Conservation (phyloP, 2,888 invertebrate species). For the Amphiduros pacificus region DNA sequence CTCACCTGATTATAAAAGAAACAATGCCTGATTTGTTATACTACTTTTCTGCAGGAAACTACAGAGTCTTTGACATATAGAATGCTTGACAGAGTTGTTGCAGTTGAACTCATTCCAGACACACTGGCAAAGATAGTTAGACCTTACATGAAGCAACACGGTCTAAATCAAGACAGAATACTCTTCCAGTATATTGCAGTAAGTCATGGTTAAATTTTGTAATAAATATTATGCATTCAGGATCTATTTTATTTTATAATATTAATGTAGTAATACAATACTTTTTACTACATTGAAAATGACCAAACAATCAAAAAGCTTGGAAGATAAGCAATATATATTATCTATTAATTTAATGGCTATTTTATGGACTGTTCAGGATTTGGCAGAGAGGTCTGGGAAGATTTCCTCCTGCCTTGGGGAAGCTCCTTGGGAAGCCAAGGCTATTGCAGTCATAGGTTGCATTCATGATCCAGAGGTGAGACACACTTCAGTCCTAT, state of each 20-base stretch:
- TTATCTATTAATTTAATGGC: too few species aligned
- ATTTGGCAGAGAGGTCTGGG: slow-evolving; percentile 41
- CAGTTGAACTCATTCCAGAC: slow-evolving; percentile 44
- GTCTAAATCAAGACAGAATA: slow-evolving; percentile 46
- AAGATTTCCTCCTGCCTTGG: slow-evolving; percentile 35
- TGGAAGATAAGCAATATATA: too few species aligned
- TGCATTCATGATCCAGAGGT: slow-evolving; percentile 46
- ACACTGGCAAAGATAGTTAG: slow-evolving; percentile 43
- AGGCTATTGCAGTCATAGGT: slow-evolving; percentile 47
- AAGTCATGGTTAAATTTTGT: too few species aligned
- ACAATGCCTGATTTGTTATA: not conserved
- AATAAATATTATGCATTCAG: too few species aligned
- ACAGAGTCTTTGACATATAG: slow-evolving; percentile 50
- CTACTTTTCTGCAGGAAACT: slow-evolving; percentile 41
- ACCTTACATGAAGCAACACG: slow-evolving; percentile 51
- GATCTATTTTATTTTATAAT: too few species aligned
- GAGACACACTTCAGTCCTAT: too few species aligned
- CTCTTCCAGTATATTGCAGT: slow-evolving; percentile 53
- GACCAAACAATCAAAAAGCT: too few species aligned
- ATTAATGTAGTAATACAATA: too few species aligned
- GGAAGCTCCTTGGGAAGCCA: slow-evolving; percentile 48
- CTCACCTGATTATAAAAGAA: not conserved
- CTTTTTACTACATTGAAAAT: too few species aligned
- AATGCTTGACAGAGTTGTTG: slow-evolving; percentile 54
- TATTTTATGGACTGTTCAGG: too few species aligned